Evolutionary conservation across 2,888 invertebrate species (phyloP), one percentile per base, ranked within the genome.

Genomic region (Mayetiola destructor): DNA sequence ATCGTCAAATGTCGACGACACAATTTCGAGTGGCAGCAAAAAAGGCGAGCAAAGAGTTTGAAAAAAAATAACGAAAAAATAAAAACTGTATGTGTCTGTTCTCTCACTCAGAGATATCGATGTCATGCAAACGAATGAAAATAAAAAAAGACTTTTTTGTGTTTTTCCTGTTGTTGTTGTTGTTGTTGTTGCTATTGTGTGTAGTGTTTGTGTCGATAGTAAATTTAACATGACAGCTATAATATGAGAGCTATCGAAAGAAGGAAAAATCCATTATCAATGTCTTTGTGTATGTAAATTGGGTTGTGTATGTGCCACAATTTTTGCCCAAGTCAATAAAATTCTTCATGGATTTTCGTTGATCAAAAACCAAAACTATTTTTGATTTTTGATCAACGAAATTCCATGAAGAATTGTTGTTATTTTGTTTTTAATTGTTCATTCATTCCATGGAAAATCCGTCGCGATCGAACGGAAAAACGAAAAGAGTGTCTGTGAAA

Each of bases 21-120:
- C 12, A 32, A 30, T 30, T 53, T 32, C 53, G 32, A 30, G 6
- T 32, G 6, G 6, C 12, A 10, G 6, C n/a, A 9, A 12, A 32
- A 32, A 32, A 32, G 12, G 12, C 12, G 32, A 12, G 12, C 6
- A 32, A 32, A 32, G n/a, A 12, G 14, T 9, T 9, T 6, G 40
- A 9, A 39, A 39, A 70, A 71, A 68, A 72, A 72, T n/a, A n/a
- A 23, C 42, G 23, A 48, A 48, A 48, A 27, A 27, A 48, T 48
- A 27, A n/a, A 48, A 27, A 14, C 14, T 23, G 10, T 42, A n/a
- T 27, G n/a, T 27, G 2, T 48, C 48, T 8, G 23, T 27, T 27
- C 27, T 3, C 10, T 39, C 39, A 20, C 39, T 42, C 42, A 42
- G 27, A 48, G 27, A 48, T 48, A 48, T 48, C 23, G 48, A 48